phyloP scores from a whole-genome alignment of 2,113 vertebrate species.

The Lamprologus lemairii region DNA sequence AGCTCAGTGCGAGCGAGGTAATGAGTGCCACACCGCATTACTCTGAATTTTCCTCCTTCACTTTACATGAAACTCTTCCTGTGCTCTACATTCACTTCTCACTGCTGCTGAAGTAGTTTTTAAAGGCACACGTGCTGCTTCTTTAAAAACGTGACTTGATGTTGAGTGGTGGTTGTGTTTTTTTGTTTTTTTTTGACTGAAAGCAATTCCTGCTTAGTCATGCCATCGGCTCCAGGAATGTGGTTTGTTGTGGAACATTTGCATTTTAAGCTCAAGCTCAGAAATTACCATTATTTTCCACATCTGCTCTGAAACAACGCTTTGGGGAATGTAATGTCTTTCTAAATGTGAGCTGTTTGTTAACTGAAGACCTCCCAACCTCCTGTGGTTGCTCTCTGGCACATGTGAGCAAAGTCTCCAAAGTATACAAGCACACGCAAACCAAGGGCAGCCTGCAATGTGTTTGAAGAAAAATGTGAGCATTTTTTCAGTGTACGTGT shows the following conservation, averaged over 20 bases:
- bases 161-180: background rate
- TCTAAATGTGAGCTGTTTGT: conserved; percentile 51
- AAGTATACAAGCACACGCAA: conserved; percentile 55
- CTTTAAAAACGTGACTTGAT: conserved; percentile 15
- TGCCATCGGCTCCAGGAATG: conserved; percentile 22
- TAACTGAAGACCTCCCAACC: conserved; percentile 51
- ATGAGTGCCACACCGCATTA: background rate
- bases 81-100: background rate
- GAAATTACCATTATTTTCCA: conserved; percentile 58
- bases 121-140: conserved; percentile 10
- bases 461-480: background rate
- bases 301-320: conserved; percentile 46
- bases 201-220: conserved; percentile 35
- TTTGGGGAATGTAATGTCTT: conserved; percentile 37
- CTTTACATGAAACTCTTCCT: conserved; percentile 8
- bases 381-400: conserved; percentile 49
- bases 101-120: background rate
- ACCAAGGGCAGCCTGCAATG: background rate
- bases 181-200: background rate
- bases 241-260: conserved; percentile 55
- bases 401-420: conserved; percentile 24
- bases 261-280: conserved; percentile 25
- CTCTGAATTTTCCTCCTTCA: background rate
- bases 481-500: background rate
- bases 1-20: conserved; percentile 98